Conservation (phyloP, 2,797 vertebrate genomes). For the Sebastiscus albofasciatus region DNA sequence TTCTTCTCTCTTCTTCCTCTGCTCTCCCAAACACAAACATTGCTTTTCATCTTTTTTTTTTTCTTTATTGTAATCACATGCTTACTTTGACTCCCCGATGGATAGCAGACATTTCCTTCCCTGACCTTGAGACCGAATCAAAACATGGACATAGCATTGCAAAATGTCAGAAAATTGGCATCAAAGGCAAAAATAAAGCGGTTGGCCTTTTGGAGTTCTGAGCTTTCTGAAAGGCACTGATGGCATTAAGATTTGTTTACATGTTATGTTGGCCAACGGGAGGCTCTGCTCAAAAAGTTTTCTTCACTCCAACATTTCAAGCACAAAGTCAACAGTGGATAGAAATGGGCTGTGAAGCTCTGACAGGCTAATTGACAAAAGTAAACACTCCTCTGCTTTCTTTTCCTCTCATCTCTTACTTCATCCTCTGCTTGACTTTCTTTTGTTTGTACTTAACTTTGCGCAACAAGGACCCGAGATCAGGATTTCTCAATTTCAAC, state of each 20-base stretch:
- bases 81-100: constrained; percentile 21
- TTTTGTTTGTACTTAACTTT: constrained; percentile 61
- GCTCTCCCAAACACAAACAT: not conserved
- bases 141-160: constrained; percentile 12
- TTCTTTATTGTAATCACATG: not conserved
- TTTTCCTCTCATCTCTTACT: constrained; percentile 8
- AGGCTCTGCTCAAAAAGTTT: constrained; percentile 32
- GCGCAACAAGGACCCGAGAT: constrained; percentile 33
- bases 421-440: constrained; percentile 13
- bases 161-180: constrained; percentile 32
- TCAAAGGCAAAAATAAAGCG: constrained; percentile 33
- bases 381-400: constrained; percentile 47
- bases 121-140: constrained; percentile 2
- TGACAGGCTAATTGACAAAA: constrained; percentile 51
- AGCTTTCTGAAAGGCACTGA: constrained; percentile 15
- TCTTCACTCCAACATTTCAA: constrained; percentile 36
- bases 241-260: constrained; percentile 49
- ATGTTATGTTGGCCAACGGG: constrained; percentile 26
- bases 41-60: not conserved
- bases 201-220: constrained; percentile 36
- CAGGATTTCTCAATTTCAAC: constrained; percentile 47
- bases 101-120: not conserved
- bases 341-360: constrained; percentile 51
- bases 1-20: not conserved
- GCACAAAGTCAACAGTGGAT: constrained; percentile 57